Base-by-base conservation (phyloP, 2,888 invertebrate species). In the Trichacis sp. region DNA sequence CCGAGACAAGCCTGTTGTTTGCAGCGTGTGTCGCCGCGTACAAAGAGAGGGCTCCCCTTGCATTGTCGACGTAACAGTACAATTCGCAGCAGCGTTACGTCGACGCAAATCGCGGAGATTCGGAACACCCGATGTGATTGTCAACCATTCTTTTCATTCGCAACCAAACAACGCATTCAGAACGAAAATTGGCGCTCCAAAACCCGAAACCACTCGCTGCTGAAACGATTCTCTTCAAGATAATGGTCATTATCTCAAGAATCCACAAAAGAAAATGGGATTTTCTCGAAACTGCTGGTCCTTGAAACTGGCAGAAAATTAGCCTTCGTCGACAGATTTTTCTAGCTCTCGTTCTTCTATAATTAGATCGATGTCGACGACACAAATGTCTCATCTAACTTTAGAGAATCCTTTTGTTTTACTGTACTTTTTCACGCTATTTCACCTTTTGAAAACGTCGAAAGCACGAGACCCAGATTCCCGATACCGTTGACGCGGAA, bases 401-500 rank as follows among this genome's bases (percentile, higher is more conserved):
- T 24, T 24, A 3, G 8, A 24, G 24, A 24, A 24, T 24, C 8
- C 24, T 60, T 43, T 54, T 43, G 24, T 48, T 38, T 38, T 2
- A 8, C n/a, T 4, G 40, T 2, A n/a, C 33, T n/a, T n/a, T 33
- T 33, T n/a, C 8, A 61, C 33, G 46, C 24, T 30, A 50, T 55
- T 54, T 60, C 45, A 24, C 50, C 50, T n/a, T 46, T 52, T 45
- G 19, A 53, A 69, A 68, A 69, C 50, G 64, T 64, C 65, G 62
- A 19, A 42, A 63, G 48, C 70, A 65, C 38, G 30, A 45, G 70
- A 72, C 70, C 68, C 61, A 71, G 61, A 69, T 71, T 69, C 69
- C 62, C 53, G 49, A 47, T 48, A 58, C 33, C 64, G 59, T 30
- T 57, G 68, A 64, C 47, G 48, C 58, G 54, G 62, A 65, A 58